A percentile compares a stretch with the other conserved stretches of the same genome.
Conservation (phyloP, 2,888 invertebrate genomes). For the Saturnia pavonia region DNA sequence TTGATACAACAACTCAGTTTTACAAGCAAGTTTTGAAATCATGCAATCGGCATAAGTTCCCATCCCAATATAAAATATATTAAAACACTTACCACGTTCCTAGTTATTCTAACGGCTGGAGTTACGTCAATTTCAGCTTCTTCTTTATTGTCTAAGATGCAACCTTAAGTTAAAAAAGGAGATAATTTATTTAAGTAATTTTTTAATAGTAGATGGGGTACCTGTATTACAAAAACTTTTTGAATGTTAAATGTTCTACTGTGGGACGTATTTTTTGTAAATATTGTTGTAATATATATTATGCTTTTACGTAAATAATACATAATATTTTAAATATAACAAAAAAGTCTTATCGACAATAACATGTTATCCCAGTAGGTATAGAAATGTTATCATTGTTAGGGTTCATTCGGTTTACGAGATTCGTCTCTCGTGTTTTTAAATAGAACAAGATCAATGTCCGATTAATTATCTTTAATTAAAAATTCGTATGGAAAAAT, state of each 20-base stretch:
- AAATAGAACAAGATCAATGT: not conserved
- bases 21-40: not conserved
- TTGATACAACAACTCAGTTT: not conserved
- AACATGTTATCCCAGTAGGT: not conserved
- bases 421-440: not conserved
- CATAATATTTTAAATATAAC: not conserved
- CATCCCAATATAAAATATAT: not conserved
- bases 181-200: too few species aligned
- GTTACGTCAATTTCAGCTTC: constrained; percentile 27
- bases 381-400: not conserved
- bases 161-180: constrained; percentile 22
- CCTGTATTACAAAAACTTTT: too few species aligned
- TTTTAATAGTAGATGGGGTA: too few species aligned
- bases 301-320: too few species aligned
- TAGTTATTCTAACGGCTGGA: constrained; percentile 21
- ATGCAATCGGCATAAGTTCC: not conserved
- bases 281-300: too few species aligned
- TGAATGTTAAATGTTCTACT: too few species aligned
- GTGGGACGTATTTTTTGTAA: too few species aligned
- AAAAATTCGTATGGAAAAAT: not conserved
- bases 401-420: not conserved
- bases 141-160: constrained; percentile 27
- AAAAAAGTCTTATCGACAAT: not conserved
- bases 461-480: not conserved
- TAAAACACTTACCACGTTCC: constrained; percentile 36